Conservation (phyloP, 2,113 vertebrate genomes). For the Nestor notabilis region DNA sequence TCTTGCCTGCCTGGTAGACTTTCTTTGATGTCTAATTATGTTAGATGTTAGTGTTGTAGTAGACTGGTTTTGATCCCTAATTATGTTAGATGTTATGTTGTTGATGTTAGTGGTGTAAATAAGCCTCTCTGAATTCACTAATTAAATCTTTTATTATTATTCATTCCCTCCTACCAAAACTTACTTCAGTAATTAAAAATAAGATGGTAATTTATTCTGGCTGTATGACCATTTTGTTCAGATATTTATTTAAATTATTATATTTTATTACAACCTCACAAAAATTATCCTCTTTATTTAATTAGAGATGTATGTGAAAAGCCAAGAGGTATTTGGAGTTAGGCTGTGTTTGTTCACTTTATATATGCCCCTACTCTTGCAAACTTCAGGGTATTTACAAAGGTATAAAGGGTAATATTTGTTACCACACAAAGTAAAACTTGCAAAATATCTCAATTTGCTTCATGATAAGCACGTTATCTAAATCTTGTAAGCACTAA, state of each 20-base stretch:
- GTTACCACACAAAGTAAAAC: conserved; percentile 61
- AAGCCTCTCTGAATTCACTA: conserved; percentile 26
- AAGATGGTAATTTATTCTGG: not conserved
- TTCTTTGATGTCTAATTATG: conserved; percentile 49
- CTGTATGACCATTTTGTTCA: not conserved
- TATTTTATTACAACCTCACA: conserved; percentile 16
- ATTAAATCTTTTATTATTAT: conserved; percentile 45
- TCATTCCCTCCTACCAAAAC: conserved; percentile 29
- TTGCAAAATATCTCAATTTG: conserved; percentile 53
- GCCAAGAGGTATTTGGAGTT: conserved; percentile 13
- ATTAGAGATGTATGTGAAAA: conserved; percentile 31
- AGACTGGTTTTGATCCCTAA: not conserved
- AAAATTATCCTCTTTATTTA: not conserved
- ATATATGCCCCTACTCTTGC: conserved; percentile 23
- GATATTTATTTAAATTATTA: conserved; percentile 28
- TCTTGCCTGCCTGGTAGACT: conserved; percentile 36
- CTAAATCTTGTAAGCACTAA: conserved; percentile 58
- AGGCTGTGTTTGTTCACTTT: conserved; percentile 12
- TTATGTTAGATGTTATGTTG: conserved; percentile 17
- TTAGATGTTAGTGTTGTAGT: not conserved
- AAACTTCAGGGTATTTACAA: conserved; percentile 43
- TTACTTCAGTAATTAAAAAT: conserved; percentile 15
- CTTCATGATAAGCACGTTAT: conserved; percentile 54
- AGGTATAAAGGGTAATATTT: conserved; percentile 55
- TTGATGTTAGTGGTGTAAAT: conserved; percentile 39